These are phyloP conservation scores for Paedocypris micromegethes DNA, from an alignment of 2,797 vertebrate species.

Conservation along the genomic window DNA sequence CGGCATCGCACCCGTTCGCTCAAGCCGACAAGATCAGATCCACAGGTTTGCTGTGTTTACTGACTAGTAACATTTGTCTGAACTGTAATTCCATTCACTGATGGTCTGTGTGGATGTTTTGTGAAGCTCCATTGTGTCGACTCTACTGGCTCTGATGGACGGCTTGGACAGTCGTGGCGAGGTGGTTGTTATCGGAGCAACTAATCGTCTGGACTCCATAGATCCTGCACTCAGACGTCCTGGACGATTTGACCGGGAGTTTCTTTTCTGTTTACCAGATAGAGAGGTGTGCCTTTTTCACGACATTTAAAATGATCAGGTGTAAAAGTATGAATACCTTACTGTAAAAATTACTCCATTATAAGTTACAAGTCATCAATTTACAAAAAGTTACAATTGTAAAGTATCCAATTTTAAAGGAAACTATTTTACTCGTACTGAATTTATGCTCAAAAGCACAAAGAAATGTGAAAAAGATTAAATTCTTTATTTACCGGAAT, in stretches of 20 bases:
- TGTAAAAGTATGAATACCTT: too few relatives aligned
- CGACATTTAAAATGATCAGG: too few relatives aligned
- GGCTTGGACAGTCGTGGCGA: slow-evolving; percentile 94
- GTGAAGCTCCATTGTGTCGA: slow-evolving; percentile 93
- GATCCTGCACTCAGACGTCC: slow-evolving; percentile 97
- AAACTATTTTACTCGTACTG: too few relatives aligned
- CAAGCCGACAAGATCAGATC: slow-evolving; percentile 97
- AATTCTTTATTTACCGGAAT: too few relatives aligned
- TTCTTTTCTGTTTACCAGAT: slow-evolving; percentile 94
- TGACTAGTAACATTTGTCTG: neutral
- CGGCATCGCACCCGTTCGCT: slow-evolving; percentile 95
- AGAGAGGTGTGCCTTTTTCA: slow-evolving; percentile 73
- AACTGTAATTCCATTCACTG: neutral
- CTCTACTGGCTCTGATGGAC: slow-evolving; percentile 96
- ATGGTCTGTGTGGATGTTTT: slow-evolving; percentile 13
- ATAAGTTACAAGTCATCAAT: too few relatives aligned
- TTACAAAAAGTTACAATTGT: too few relatives aligned
- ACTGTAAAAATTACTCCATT: too few relatives aligned
- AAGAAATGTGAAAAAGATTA: too few relatives aligned
- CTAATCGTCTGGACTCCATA: slow-evolving; percentile 97
- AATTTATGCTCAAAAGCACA: too few relatives aligned
- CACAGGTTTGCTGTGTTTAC: slow-evolving; percentile 77
- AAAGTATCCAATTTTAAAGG: too few relatives aligned
- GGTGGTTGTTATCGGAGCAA: slow-evolving; percentile 97
- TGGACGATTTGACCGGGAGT: slow-evolving; percentile 97